A percentile compares a stretch with the other conserved stretches of the same genome.
phyloP scores from a whole-genome alignment of 2,113 vertebrate genomes.

The Falcunculus frontatus region DNA sequence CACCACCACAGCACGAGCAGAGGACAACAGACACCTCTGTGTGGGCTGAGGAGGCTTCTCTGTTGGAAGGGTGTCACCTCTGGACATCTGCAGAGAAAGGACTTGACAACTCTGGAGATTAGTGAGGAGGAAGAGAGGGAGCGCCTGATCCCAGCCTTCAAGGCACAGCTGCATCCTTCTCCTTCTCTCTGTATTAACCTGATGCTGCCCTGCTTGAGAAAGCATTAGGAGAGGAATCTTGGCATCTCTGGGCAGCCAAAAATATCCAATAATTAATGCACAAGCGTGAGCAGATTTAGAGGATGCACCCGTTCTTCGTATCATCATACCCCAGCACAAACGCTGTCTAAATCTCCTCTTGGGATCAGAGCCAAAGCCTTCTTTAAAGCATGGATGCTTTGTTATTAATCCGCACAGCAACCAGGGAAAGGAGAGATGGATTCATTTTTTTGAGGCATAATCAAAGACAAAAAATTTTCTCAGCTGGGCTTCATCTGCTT shows the following conservation, averaged over 20 bases:
- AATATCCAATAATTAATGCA: background rate
- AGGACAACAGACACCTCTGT: background rate
- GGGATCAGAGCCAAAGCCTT: constrained; percentile 43
- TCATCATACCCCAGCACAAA: background rate
- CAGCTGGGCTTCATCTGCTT: background rate
- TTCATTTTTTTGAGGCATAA: background rate
- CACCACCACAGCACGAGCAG: accelerated
- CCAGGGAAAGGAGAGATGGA: background rate
- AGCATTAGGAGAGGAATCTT: background rate
- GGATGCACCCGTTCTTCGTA: background rate
- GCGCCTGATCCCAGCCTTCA: background rate
- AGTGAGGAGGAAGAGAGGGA: background rate
- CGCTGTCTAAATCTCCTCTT: background rate
- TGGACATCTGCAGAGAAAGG: background rate
- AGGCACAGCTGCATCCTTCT: background rate
- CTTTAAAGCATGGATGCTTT: constrained; percentile 4
- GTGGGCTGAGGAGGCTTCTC: background rate
- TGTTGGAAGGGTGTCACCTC: background rate
- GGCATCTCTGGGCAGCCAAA: background rate
- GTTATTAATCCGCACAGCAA: background rate
- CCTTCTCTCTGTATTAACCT: background rate
- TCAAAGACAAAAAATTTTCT: background rate
- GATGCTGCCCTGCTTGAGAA: background rate
- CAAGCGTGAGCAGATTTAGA: background rate
- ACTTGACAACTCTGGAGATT: background rate